Conservation (phyloP, 2,113 vertebrate species). For the Dromas ardeola region DNA sequence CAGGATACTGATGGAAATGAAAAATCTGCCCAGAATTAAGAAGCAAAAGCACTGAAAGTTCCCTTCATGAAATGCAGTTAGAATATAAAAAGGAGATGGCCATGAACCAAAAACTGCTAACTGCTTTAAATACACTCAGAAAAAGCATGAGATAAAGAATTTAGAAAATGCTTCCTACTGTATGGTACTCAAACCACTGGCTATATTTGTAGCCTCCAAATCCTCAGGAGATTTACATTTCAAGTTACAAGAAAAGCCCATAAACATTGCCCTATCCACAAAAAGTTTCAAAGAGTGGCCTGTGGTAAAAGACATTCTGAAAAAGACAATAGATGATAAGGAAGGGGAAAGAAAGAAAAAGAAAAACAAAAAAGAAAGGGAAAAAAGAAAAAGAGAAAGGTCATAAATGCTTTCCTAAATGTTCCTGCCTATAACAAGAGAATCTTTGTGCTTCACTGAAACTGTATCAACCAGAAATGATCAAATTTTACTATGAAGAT, state of each 20-base stretch:
- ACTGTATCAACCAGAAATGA: background rate
- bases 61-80: background rate
- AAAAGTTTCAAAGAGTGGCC: background rate
- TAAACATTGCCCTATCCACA: background rate
- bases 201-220: background rate
- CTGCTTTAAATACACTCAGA: background rate
- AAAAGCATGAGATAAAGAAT: background rate
- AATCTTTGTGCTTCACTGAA: background rate
- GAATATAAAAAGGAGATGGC: background rate
- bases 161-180: background rate
- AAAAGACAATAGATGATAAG: background rate
- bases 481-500: background rate
- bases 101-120: background rate
- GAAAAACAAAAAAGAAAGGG: background rate
- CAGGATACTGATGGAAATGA: background rate
- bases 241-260: background rate
- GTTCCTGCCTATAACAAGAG: background rate
- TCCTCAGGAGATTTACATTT: background rate
- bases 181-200: background rate
- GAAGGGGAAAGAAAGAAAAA: background rate
- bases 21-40: background rate
- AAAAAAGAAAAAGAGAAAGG: rapidly evolving
- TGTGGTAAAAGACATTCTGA: background rate
- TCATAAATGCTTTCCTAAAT: background rate
- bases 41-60: background rate